These are phyloP conservation scores for Megaleporinus macrocephalus DNA, from an alignment of 2,113 vertebrate genomes.

Conservation along the genomic window DNA sequence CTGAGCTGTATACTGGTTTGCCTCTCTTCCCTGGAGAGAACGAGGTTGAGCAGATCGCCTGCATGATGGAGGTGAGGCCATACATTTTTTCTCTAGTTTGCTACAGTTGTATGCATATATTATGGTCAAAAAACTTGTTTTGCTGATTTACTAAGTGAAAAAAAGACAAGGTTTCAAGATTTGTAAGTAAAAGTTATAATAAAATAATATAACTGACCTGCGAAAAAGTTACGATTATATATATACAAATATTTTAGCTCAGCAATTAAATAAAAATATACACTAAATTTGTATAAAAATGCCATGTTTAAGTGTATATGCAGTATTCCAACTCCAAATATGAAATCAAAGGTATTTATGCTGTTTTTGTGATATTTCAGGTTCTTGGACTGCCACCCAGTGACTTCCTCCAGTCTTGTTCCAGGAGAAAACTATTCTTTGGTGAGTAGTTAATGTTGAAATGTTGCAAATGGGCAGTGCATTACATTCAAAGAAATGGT, in stretches of 20 bases:
- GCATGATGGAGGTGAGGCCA: conserved; percentile 90
- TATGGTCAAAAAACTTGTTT: too few relatives aligned
- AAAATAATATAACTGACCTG: too few relatives aligned
- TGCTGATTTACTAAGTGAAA: too few relatives aligned
- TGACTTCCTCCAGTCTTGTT: conserved; percentile 85
- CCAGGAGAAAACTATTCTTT: conserved; percentile 85
- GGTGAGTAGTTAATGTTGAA: conserved; percentile 74
- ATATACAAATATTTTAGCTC: too few relatives aligned
- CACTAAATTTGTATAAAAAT: too few relatives aligned
- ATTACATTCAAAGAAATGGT: not conserved
- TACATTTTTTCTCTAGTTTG: too few relatives aligned
- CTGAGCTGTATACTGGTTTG: conserved; percentile 86
- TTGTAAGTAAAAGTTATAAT: too few relatives aligned
- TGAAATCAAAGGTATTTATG: not conserved
- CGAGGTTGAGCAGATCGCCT: conserved; percentile 91
- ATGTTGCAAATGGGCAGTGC: not conserved
- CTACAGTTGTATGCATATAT: too few relatives aligned
- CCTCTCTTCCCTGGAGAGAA: conserved; percentile 91
- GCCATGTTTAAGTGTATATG: not conserved
- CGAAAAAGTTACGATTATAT: too few relatives aligned
- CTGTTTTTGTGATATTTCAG: conserved; percentile 66
- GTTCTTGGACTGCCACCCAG: conserved; percentile 87
- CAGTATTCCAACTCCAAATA: not conserved
- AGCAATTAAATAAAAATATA: too few relatives aligned
- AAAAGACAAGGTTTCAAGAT: too few relatives aligned